Evolutionary conservation across 2,113 vertebrate genomes (phyloP), one percentile per base, ranked within the genome.

Genomic region (Hypanus sabinus): DNA sequence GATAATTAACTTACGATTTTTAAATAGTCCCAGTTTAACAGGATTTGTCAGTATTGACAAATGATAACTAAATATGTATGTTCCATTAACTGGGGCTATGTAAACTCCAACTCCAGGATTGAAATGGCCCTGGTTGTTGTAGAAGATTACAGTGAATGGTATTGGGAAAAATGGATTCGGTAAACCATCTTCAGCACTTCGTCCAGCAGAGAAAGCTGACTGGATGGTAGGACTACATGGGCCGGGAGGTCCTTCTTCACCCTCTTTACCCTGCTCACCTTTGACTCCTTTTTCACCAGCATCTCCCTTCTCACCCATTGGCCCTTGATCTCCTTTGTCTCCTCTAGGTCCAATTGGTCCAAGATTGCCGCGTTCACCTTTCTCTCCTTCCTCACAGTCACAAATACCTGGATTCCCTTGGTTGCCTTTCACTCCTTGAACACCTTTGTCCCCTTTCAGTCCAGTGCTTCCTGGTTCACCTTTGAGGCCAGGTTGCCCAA

Each of bases 21-120:
- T 81, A 88, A 96, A 97, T 87, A 97, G 94, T 18, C 96, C 97
- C 0, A 96, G 95, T 93, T 95, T 96, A 16, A 97, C 95, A 68
- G 94, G 10, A 0, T 94, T 94, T 0, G 33, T n/a, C 4, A 57
- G 38, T 70, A 95, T 94, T 0, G 94, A 94, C 75, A 96, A 81
- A 94, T 96, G 94, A 94, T 96, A 96, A 95, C 94, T 96, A 93
- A 97, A 96, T 79, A 96, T 36, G 4, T 97, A 97, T 57, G 96
- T 96, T n/a, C 96, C 96, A 0, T 95, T 95, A 62, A 95, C 65
- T 0, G 97, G 96, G 10, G 96, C 96, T 0, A 73, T 95, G 95
- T 96, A 97, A 87, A 96, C 68, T 1, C 96, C 96, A 0, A 38
- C 79, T 2, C 0, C 22, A 2, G 95, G 94, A 94, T 96, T 94